These are phyloP conservation scores for Esox lucius DNA, from an alignment of 2,797 vertebrate species.

Conservation along the genomic window DNA sequence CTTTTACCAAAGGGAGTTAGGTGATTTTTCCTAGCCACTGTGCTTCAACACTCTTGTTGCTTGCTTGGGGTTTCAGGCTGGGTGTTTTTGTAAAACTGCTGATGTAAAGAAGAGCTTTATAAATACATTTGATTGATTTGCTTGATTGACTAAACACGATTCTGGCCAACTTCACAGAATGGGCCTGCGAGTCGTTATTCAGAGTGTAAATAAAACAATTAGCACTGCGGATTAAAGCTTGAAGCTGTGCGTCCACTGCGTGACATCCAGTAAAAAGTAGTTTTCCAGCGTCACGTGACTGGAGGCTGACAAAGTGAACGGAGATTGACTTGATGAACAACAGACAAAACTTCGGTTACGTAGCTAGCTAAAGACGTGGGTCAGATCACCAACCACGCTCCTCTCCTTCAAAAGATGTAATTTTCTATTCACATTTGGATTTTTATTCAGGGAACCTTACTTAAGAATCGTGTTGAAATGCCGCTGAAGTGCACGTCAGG, in stretches of 20 bases:
- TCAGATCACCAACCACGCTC: background rate
- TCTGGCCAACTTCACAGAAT: too few relatives aligned
- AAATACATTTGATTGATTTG: too few relatives aligned
- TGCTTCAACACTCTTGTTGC: too few relatives aligned
- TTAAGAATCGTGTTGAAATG: slow-evolving; percentile 50
- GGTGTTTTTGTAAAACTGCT: too few relatives aligned
- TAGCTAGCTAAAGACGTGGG: slow-evolving; percentile 12
- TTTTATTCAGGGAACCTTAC: background rate
- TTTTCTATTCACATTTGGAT: background rate
- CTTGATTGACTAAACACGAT: too few relatives aligned
- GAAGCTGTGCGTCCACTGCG: too few relatives aligned
- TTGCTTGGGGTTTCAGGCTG: too few relatives aligned
- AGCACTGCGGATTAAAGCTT: too few relatives aligned
- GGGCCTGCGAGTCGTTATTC: too few relatives aligned
- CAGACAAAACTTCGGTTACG: slow-evolving; percentile 41
- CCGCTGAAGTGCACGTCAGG: slow-evolving; percentile 52
- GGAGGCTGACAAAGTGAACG: slow-evolving; percentile 53
- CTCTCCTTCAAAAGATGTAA: slow-evolving; percentile 2
- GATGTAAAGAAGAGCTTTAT: too few relatives aligned
- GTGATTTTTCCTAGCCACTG: too few relatives aligned
- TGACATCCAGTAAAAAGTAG: slow-evolving; percentile 46
- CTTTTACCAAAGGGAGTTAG: too few relatives aligned
- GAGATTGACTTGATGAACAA: slow-evolving; percentile 24
- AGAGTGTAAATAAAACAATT: background rate
- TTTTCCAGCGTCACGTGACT: slow-evolving; percentile 45